A percentile compares a stretch with the other conserved stretches of the same genome.
Conservation (phyloP, 2,797 vertebrate genomes). For the Coregonus sp. region DNA sequence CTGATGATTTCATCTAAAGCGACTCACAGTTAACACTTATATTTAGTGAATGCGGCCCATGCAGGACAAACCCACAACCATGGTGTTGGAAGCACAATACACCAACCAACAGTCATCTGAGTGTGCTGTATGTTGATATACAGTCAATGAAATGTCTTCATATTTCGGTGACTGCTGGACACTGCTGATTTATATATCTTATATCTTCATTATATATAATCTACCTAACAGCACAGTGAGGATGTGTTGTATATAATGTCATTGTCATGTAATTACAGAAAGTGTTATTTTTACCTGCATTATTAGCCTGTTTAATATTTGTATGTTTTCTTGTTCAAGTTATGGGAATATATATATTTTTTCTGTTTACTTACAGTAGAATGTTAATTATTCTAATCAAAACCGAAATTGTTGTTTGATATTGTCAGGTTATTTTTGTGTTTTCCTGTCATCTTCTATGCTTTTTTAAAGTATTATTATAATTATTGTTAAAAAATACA, state of each 20-base stretch:
- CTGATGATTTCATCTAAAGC: not conserved
- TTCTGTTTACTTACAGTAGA: not conserved
- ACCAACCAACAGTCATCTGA: not conserved
- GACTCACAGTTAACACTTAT: not conserved
- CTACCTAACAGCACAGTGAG: too few species aligned
- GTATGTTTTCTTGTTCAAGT: not conserved
- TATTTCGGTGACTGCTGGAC: not conserved
- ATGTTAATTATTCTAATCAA: not conserved
- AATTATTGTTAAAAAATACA: not conserved
- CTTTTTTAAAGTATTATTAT: not conserved
- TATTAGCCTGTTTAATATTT: not conserved
- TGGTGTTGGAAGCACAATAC: too few species aligned
- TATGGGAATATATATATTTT: not conserved
- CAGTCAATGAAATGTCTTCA: not conserved
- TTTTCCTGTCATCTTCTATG: not conserved
- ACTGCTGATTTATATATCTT: not conserved
- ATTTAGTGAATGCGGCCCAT: too few species aligned
- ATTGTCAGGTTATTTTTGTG: too few species aligned
- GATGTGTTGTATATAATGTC: too few species aligned
- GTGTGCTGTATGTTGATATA: not conserved
- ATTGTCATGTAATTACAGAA: too few species aligned
- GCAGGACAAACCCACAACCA: not conserved
- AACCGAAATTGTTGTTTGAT: not conserved
- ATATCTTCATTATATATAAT: not conserved
- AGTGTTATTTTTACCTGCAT: too few species aligned